Evolutionary conservation across 2,888 invertebrate species (phyloP), one percentile per base, ranked within the genome.

Genomic region (Heteromurus nitidus): DNA sequence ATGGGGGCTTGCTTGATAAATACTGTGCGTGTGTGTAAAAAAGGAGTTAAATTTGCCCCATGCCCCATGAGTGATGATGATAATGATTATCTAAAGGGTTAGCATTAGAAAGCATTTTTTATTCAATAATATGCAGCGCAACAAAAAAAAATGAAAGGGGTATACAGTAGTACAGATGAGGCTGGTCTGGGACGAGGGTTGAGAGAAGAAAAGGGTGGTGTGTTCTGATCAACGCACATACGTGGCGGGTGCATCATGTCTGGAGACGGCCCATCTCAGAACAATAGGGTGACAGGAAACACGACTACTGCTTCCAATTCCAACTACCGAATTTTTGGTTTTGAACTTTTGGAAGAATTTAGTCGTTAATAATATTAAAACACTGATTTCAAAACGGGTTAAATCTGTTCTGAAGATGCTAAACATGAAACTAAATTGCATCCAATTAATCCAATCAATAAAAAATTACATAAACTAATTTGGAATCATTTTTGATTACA

Each of bases 1-100:
- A 79, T 70, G 55, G 72, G n/a, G 72, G 79, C 50, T 70, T 69
- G 77, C 62, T 72, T 70, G 62, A 77, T 70, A 70, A 77, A 70
- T 58, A 76, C 24, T 36, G 44, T 55, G 31, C 74, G 30, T 47
- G 64, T 31, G 36, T 53, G 53, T 65, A 53, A 20, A 28, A 53
- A 42, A 62, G 60, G 44, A 50, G 55, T 69, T 64, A 68, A 76
- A 79, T 79, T 70, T 72, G 55, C 72, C 72, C 58, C 72, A 77
- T 62, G 65, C 55, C 64, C 47, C 30, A 26, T 62, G 70, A 60
- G n/a, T 69, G 36, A 62, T 62, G 36, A 69, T 30, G 69, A 69
- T 69, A 65, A 79, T 72, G 72, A 72, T 70, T 42, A 64, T 69
- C 11, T 62, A 73, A 72, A 65, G 79, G 79, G 70, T 65, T 72